These are phyloP conservation scores for Diarsia rubi DNA, from an alignment of 2,888 invertebrate species.

Conservation along the genomic window DNA sequence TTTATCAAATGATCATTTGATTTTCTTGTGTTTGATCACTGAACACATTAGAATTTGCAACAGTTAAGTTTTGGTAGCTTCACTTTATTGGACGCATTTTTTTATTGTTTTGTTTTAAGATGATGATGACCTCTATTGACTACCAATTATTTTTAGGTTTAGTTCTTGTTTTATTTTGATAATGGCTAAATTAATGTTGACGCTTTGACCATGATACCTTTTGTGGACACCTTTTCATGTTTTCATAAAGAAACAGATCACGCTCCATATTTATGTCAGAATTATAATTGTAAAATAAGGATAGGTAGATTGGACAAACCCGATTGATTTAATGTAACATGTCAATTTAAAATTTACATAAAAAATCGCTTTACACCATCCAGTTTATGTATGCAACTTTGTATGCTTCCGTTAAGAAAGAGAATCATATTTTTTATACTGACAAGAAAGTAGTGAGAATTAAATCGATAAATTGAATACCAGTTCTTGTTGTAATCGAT, in stretches of 20 bases:
- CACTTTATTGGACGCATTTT: slow-evolving; percentile 65
- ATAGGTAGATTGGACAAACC: slow-evolving; percentile 30
- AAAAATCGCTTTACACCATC: slow-evolving; percentile 24
- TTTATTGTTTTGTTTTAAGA: background rate
- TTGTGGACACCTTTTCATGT: background rate
- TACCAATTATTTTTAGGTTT: background rate
- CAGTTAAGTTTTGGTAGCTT: slow-evolving; percentile 80
- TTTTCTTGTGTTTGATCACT: slow-evolving; percentile 91
- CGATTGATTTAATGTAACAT: slow-evolving; percentile 57
- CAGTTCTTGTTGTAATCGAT: too few relatives aligned
- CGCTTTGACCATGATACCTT: background rate
- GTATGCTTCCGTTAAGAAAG: slow-evolving; percentile 20
- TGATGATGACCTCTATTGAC: background rate
- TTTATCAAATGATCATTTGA: slow-evolving; percentile 92
- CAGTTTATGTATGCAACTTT: slow-evolving; percentile 22
- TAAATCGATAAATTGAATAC: too few relatives aligned
- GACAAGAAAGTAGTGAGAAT: background rate
- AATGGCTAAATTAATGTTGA: background rate
- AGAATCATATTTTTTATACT: slow-evolving; percentile 7
- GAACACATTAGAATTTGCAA: slow-evolving; percentile 90
- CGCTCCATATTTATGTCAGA: slow-evolving; percentile 40
- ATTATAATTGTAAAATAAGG: slow-evolving; percentile 39
- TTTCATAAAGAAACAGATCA: slow-evolving; percentile 18
- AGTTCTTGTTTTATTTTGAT: slow-evolving; percentile 3
- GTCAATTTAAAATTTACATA: slow-evolving; percentile 52